phyloP scores from a whole-genome alignment of 2,888 invertebrate species.

The Strigamia maritima region DNA sequence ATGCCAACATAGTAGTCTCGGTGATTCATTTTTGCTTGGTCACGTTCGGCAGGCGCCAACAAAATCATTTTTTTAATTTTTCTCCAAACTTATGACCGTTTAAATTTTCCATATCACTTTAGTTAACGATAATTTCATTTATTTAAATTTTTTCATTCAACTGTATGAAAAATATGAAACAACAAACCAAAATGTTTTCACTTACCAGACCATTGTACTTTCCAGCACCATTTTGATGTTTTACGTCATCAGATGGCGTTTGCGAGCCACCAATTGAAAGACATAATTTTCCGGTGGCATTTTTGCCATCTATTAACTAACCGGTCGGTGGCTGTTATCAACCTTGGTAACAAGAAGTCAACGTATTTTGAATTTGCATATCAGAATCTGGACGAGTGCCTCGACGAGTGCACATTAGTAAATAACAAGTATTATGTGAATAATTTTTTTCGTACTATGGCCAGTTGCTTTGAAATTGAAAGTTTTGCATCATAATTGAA shows the following conservation, averaged over 20 bases:
- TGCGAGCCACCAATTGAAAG: background rate
- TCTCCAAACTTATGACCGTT: background rate
- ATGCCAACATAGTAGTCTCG: conserved; percentile 1
- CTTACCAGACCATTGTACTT: conserved; percentile 96
- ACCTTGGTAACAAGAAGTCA: no score
- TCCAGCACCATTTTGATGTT: conserved; percentile 84
- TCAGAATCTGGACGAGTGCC: no score
- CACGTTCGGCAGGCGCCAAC: background rate
- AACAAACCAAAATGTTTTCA: conserved; percentile 35
- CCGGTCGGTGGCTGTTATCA: no score
- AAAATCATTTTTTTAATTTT: background rate
- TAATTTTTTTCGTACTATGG: no score
- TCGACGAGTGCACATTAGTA: no score
- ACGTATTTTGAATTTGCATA: no score
- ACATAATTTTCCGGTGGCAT: background rate
- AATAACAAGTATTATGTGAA: no score
- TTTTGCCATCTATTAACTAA: background rate
- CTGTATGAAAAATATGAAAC: background rate
- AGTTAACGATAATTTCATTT: no score
- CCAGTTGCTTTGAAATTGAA: no score
- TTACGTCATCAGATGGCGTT: conserved; percentile 19
- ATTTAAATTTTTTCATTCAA: background rate
- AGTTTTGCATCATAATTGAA: no score
- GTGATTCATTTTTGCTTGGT: conserved; percentile 14
- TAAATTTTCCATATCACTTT: no score